phyloP scores from a whole-genome alignment of 2,888 invertebrate genomes.

The Calameuta idolon region DNA sequence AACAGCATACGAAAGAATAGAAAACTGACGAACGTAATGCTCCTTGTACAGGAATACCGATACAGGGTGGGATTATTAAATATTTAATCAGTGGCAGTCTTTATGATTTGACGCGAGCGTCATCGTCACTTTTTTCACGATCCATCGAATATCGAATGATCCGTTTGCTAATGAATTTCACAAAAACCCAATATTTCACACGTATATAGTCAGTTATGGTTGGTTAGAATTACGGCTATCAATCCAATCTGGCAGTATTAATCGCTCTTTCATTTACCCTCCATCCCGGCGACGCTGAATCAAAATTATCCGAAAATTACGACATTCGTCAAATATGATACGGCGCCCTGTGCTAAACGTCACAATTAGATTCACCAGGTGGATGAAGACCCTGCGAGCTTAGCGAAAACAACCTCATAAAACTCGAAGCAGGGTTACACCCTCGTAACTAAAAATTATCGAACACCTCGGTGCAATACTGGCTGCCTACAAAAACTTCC shows the following conservation, averaged over 20 bases:
- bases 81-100: neutral
- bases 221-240: neutral
- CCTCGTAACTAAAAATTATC: neutral
- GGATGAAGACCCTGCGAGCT: neutral
- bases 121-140: neutral
- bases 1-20: neutral
- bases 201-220: neutral
- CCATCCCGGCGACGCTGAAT: neutral
- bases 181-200: neutral
- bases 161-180: neutral
- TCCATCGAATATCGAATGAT: neutral
- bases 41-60: neutral
- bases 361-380: neutral
- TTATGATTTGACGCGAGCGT: neutral
- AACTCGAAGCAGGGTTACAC: neutral
- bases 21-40: neutral
- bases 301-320: slow-evolving; percentile 1
- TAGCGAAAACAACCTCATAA: neutral
- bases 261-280: neutral
- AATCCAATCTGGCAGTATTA: neutral
- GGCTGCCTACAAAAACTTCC: neutral
- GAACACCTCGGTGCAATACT: too few species aligned
- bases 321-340: neutral
- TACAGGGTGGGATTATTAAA: neutral
- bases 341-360: neutral